These are phyloP conservation scores for Aquatica leii DNA, from an alignment of 2,888 invertebrate species.

Conservation along the genomic window DNA sequence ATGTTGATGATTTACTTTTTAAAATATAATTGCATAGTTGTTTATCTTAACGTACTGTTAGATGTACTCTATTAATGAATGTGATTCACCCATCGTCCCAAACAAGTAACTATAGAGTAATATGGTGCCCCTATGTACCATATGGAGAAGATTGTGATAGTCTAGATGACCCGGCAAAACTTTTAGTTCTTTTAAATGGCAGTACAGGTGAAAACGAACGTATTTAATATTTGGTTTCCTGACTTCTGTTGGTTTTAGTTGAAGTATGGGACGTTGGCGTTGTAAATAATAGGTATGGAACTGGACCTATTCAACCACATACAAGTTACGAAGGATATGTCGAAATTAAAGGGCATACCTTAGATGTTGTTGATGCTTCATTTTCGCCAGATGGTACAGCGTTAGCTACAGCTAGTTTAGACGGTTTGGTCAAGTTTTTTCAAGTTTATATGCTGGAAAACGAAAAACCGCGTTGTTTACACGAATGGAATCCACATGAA, in stretches of 20 bases:
- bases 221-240: slow-evolving; percentile 12
- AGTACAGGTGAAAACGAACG: slow-evolving; percentile 69
- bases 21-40: too few relatives aligned
- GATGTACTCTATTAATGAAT: slow-evolving; percentile 68
- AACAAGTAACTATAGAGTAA: slow-evolving; percentile 64
- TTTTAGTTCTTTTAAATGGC: slow-evolving; percentile 83
- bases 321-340: slow-evolving; percentile 62
- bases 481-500: slow-evolving; percentile 93
- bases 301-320: slow-evolving; percentile 57
- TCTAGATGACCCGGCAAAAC: slow-evolving; percentile 76
- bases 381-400: slow-evolving; percentile 96
- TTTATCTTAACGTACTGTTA: slow-evolving; percentile 47
- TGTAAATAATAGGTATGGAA: slow-evolving; percentile 59
- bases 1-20: too few relatives aligned
- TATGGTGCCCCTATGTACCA: slow-evolving; percentile 95
- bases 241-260: slow-evolving; percentile 59
- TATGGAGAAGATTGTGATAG: slow-evolving; percentile 65
- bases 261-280: slow-evolving; percentile 66
- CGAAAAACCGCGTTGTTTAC: slow-evolving; percentile 81
- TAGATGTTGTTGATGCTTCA: slow-evolving; percentile 82
- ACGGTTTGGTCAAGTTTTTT: slow-evolving; percentile 93
- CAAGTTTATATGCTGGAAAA: slow-evolving; percentile 80
- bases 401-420: slow-evolving; percentile 86
- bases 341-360: slow-evolving; percentile 67
- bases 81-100: slow-evolving; percentile 61